Base-by-base conservation (phyloP, 37 sponge, comb jelly and placozoan genomes). In the Crambe crambe region DNA sequence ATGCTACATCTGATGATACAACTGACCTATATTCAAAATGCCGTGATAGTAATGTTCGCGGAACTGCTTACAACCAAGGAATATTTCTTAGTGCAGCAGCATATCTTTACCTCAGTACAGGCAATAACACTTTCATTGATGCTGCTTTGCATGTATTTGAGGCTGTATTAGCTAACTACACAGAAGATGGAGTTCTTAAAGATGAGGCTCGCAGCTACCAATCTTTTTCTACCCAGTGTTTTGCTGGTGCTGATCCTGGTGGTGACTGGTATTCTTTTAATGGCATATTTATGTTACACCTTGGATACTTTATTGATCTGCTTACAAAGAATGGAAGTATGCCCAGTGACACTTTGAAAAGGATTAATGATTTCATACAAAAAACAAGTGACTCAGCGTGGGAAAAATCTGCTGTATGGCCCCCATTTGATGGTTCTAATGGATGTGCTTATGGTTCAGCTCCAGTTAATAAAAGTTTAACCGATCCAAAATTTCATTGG, bases 201-300 rank as follows among this genome's bases (percentile, higher is more conserved):
- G 80, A 80, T 71, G 74, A 70, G 23, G 75, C 63, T 36, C 43
- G 87, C 31, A 40, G 75, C 51, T 81, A 81, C 25, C 86, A 76
- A 29, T 62, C 72, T 6, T 75, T 60, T 35, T 43, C 32, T 64
- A 21, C 44, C 34, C 31, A 25, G 9, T 70, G 72, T 41, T 32
- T 23, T 5, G 29, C 68, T 41, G 37, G 39, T 8, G 47, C 9
- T 21, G 85, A 84, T 65, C 85, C 85, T 30, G 85, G 85, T 12
- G 69, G 86, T 18, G 86, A 85, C 66, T 85, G 75, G 73, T 85
- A 75, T 62, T 75, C 77, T 8, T 78, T 85, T 65, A 31, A 85
- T 38, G 79, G 86, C 35, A 78, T 85, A 2, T 78, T 85, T 60
- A 76, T 85, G 79, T 8, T 59, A 27, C 86, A 85, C 44, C 86